Evolutionary conservation across 1,140 invertebrate genomes (phyloP), one percentile per base, ranked within the genome.

Genomic region (Pomacea maculata): DNA sequence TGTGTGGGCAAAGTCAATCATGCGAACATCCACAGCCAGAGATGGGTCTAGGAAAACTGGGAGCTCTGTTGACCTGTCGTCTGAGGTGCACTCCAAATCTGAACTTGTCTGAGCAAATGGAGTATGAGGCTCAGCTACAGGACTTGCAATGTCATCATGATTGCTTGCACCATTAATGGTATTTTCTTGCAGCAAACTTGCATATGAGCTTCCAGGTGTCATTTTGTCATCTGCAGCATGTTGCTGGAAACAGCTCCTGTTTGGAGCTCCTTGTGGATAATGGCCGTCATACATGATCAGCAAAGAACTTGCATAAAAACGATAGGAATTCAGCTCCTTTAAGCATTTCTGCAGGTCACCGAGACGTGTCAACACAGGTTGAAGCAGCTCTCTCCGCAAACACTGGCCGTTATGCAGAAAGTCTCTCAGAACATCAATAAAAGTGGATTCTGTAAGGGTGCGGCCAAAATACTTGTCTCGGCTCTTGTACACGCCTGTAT

Each of bases 1-100:
- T 21, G 97, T 96, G 92, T 98, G 96, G 45, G 97, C 97, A 93
- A 98, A 99, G 90, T 99, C 97, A 82, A 98, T 98, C 93, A 98
- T 96, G 85, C 96, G 94, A 6, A 98, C 94, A 89, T 97, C 95
- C 64, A 83, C 72, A 61, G 57, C 57, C 57, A 6, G 11, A 61
- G 11, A 61, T 61, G 57, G 57, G 15, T 61, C 57, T 2, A 61
- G 1, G 15, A 61, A 61, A 61, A 8, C 57, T 61, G 57, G 14
- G 74, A 75, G 21, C 65, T 29, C 6, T 15, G 61, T 67, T 67
- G 65, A 67, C 17, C 65, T 29, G n/a, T 70, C n/a, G 21, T 10
- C 34, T 12, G n/a, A 12, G 12, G 11, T 21, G 8, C 34, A 15
- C 52, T 74, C 21, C 25, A 74, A 12, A 74, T 74, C 52, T 64